Percentiles rank a stretch among this genome's conserved stretches.
Evolutionary conservation across 1,140 invertebrate genomes (phyloP).

Genomic region (Scylla paramamosain): DNA sequence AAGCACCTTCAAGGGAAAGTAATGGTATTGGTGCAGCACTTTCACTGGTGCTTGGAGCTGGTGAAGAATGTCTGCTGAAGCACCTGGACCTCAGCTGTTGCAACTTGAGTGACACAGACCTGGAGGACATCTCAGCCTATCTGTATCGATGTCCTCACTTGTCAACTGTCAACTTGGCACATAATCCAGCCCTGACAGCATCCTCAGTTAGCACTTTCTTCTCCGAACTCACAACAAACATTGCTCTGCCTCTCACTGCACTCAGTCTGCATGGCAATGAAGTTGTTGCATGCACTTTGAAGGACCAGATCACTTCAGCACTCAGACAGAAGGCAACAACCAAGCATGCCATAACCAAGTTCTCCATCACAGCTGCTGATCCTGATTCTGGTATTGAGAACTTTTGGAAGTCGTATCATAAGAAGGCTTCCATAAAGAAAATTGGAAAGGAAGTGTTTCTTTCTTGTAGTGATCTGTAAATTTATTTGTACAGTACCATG

Average conservation of each 20-base stretch:
- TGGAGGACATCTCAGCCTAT: slow-evolving; percentile 71
- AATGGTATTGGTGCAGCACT: slow-evolving; percentile 55
- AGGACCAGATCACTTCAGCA: slow-evolving; percentile 25
- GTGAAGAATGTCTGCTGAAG: slow-evolving; percentile 68
- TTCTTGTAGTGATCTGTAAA: neutral
- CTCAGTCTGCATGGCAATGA: slow-evolving; percentile 69
- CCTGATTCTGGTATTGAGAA: slow-evolving; percentile 28
- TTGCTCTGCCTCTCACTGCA: slow-evolving; percentile 60
- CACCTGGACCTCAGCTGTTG: slow-evolving; percentile 68
- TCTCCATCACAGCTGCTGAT: slow-evolving; percentile 28
- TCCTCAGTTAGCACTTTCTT: slow-evolving; percentile 51
- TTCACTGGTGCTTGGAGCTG: slow-evolving; percentile 57
- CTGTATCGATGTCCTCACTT: slow-evolving; percentile 71
- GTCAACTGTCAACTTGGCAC: slow-evolving; percentile 61
- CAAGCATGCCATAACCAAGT: slow-evolving; percentile 42
- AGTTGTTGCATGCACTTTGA: neutral
- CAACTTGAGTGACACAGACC: slow-evolving; percentile 60
- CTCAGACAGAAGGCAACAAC: slow-evolving; percentile 52
- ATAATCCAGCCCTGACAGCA: slow-evolving; percentile 60
- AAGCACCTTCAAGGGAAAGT: neutral
- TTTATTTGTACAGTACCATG: neutral
- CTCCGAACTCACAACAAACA: slow-evolving; percentile 66
- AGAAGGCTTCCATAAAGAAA: slow-evolving; percentile 41
- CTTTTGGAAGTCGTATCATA: slow-evolving; percentile 55
- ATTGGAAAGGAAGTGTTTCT: slow-evolving; percentile 63